A percentile compares a stretch with the other conserved stretches of the same genome.
phyloP scores from a whole-genome alignment of 1,140 invertebrate genomes.

The Drosophila teissieri region DNA sequence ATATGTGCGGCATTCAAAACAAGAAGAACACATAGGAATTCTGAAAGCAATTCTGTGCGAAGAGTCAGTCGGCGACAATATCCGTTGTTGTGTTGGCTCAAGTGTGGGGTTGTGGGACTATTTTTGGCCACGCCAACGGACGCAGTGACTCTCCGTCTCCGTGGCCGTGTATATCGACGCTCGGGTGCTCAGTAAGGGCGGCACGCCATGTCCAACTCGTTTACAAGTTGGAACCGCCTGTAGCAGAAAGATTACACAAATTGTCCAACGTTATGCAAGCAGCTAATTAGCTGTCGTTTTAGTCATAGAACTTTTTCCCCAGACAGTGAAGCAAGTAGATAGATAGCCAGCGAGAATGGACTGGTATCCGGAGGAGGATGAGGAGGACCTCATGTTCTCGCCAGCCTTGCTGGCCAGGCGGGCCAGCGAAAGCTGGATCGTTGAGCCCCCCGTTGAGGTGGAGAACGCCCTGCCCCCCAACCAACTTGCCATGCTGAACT shows the following conservation, averaged over 20 bases:
- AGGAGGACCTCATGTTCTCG: constrained; percentile 93
- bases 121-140: constrained; percentile 57
- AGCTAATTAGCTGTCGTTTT: not conserved
- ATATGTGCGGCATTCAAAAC: constrained; percentile 49
- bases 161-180: not conserved
- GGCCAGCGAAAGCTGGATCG: constrained; percentile 94
- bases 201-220: constrained; percentile 72
- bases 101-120: constrained; percentile 52
- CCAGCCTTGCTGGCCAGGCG: constrained; percentile 92
- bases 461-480: not conserved
- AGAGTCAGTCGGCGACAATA: constrained; percentile 43
- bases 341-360: constrained; percentile 60
- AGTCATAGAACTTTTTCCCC: constrained; percentile 10
- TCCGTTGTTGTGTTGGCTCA: constrained; percentile 69
- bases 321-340: not conserved
- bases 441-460: constrained; percentile 92
- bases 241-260: constrained; percentile 44
- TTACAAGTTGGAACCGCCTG: constrained; percentile 69
- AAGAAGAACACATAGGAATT: constrained; percentile 56
- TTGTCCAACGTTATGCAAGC: constrained; percentile 66
- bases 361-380: constrained; percentile 91
- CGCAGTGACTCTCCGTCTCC: constrained; percentile 14
- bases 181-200: constrained; percentile 47
- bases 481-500: not conserved
- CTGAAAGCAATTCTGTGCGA: constrained; percentile 37